Conservation (phyloP, 35 echinoderm and acorn worm genomes). For the Apostichopus parvimensis region DNA sequence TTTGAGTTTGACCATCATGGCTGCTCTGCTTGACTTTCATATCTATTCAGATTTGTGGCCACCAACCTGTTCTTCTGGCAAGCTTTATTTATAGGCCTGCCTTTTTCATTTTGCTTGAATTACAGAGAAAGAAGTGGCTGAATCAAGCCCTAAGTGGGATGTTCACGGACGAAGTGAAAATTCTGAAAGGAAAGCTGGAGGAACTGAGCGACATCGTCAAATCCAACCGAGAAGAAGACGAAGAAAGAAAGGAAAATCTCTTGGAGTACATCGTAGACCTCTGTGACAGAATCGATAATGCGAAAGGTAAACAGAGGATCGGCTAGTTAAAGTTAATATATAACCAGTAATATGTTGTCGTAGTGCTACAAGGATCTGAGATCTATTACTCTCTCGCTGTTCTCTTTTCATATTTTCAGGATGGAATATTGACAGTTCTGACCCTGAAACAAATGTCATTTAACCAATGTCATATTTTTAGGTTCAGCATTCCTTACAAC, state of each 20-base stretch:
- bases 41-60: background rate
- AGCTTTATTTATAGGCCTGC: background rate
- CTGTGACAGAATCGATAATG: slow-evolving; percentile 88
- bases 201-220: slow-evolving; percentile 45
- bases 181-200: slow-evolving; percentile 69
- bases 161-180: slow-evolving; percentile 86
- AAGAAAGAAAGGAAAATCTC: slow-evolving; percentile 51
- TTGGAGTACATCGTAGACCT: slow-evolving; percentile 79
- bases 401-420: too few species aligned
- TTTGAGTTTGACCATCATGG: too few species aligned
- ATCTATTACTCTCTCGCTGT: too few species aligned
- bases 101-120: too few species aligned
- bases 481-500: too few species aligned
- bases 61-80: background rate
- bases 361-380: too few species aligned
- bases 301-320: slow-evolving; percentile 57
- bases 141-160: slow-evolving; percentile 69
- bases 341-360: too few species aligned
- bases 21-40: too few species aligned
- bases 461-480: too few species aligned
- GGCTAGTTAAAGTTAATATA: too few species aligned
- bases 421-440: too few species aligned
- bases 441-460: too few species aligned
- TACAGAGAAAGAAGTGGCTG: slow-evolving; percentile 73
- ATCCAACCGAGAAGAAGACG: slow-evolving; percentile 63